A percentile compares a stretch with the other conserved stretches of the same genome.
These are phyloP conservation scores for Sparidentex hasta DNA, from an alignment of 2,797 vertebrate species.

Conservation along the genomic window DNA sequence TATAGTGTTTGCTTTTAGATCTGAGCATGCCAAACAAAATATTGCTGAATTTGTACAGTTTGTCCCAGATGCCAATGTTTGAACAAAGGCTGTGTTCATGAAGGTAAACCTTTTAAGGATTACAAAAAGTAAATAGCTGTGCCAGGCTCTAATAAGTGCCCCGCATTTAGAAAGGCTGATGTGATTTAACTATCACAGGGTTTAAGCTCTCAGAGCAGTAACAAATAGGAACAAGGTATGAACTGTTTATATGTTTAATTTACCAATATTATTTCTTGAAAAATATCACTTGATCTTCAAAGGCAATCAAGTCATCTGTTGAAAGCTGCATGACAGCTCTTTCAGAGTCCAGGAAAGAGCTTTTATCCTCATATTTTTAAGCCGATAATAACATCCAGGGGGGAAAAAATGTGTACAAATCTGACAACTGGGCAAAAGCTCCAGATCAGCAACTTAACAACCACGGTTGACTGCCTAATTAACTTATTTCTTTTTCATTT, in stretches of 20 bases:
- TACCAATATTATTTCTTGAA: not conserved
- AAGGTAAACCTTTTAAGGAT: constrained; percentile 59
- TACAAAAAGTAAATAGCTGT: constrained; percentile 65
- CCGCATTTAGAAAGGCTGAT: constrained; percentile 31
- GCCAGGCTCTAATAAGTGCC: constrained; percentile 51
- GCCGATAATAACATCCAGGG: no score
- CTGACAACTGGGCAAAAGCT: not conserved
- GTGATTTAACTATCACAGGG: constrained; percentile 41
- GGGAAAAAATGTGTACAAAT: not conserved
- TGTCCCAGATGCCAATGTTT: constrained; percentile 27
- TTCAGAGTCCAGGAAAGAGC: not conserved
- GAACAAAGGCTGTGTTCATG: constrained; percentile 70
- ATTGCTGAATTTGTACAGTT: constrained; percentile 21
- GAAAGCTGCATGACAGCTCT: not conserved
- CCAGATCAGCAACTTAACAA: not conserved
- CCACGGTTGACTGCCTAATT: not conserved
- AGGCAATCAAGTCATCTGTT: not conserved
- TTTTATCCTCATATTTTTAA: not conserved
- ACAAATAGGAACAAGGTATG: not conserved
- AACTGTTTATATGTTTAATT: not conserved
- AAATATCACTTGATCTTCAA: not conserved
- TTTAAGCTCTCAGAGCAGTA: constrained; percentile 4
- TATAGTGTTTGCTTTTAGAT: constrained; percentile 17
- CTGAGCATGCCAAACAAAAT: constrained; percentile 17
- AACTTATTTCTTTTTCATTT: not conserved